Evolutionary conservation across 2,888 invertebrate species (phyloP).

Genomic region (Zele albiditarsus): DNA sequence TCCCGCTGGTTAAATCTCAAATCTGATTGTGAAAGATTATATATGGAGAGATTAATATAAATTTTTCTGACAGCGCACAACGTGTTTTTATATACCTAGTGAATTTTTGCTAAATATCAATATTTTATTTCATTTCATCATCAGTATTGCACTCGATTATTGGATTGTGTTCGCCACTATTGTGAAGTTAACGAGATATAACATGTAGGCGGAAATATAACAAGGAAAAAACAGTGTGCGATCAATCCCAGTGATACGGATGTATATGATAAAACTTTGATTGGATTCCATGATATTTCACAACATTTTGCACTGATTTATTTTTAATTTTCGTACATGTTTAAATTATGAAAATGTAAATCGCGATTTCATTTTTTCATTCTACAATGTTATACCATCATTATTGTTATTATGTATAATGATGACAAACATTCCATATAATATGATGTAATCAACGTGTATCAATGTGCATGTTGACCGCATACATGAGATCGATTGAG

Average conservation of each 20-base stretch:
- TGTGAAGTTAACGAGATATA: background rate
- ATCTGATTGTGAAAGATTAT: background rate
- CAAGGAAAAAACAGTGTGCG: background rate
- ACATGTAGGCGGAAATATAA: background rate
- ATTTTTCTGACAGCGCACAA: background rate
- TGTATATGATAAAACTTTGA: background rate
- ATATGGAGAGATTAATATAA: background rate
- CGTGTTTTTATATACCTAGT: background rate
- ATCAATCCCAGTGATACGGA: background rate
- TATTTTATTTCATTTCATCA: background rate
- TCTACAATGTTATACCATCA: background rate
- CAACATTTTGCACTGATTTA: background rate
- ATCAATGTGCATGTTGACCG: background rate
- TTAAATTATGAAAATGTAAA: no score
- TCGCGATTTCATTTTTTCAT: no score
- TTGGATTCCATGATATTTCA: background rate
- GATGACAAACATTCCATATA: background rate
- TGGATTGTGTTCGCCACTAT: background rate
- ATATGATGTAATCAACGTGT: slow-evolving; percentile 7
- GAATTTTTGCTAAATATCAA: background rate
- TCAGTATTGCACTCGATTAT: background rate
- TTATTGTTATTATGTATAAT: background rate
- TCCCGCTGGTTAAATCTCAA: background rate
- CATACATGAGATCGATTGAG: background rate
- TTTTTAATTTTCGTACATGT: background rate